A percentile compares a stretch with the other conserved stretches of the same genome.
Evolutionary conservation across 1,140 invertebrate genomes (phyloP).

Genomic region (Wiebesia pumilae): DNA sequence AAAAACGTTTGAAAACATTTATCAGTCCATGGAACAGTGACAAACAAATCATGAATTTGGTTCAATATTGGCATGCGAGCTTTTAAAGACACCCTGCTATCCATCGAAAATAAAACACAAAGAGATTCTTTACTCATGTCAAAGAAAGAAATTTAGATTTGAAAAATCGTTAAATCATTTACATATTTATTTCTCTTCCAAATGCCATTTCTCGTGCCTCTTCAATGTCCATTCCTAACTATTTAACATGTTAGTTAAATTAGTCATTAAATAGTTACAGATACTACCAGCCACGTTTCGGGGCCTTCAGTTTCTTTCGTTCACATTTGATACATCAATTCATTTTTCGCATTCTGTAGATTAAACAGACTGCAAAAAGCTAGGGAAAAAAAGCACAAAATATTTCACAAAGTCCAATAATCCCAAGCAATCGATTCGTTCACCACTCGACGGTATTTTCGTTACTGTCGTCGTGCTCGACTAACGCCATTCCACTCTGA

Average conservation of each 20-base stretch:
- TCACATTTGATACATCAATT: not conserved
- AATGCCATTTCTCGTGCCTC: not conserved
- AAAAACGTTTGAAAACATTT: not conserved
- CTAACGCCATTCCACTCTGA: slow-evolving; percentile 71
- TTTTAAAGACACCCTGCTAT: not conserved
- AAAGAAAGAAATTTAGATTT: too few species aligned
- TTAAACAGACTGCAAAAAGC: not conserved
- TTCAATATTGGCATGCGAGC: not conserved
- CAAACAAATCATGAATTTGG: not conserved
- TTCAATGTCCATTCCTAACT: not conserved
- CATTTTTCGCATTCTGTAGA: not conserved
- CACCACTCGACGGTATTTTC: slow-evolving; percentile 67
- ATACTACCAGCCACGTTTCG: not conserved
- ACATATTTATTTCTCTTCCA: not conserved
- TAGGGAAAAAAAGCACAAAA: not conserved
- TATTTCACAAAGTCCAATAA: not conserved
- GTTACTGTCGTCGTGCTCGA: slow-evolving; percentile 71
- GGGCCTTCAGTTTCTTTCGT: not conserved
- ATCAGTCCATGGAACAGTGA: not conserved
- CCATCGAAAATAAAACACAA: not conserved
- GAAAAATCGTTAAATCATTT: too few species aligned
- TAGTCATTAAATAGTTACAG: not conserved
- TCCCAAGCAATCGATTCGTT: slow-evolving; percentile 44
- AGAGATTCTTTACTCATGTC: not conserved
- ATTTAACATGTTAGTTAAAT: not conserved